A percentile compares a stretch with the other conserved stretches of the same genome.
Evolutionary conservation across 2,797 vertebrate species (phyloP).

Genomic region (Epinephelus malabaricus): DNA sequence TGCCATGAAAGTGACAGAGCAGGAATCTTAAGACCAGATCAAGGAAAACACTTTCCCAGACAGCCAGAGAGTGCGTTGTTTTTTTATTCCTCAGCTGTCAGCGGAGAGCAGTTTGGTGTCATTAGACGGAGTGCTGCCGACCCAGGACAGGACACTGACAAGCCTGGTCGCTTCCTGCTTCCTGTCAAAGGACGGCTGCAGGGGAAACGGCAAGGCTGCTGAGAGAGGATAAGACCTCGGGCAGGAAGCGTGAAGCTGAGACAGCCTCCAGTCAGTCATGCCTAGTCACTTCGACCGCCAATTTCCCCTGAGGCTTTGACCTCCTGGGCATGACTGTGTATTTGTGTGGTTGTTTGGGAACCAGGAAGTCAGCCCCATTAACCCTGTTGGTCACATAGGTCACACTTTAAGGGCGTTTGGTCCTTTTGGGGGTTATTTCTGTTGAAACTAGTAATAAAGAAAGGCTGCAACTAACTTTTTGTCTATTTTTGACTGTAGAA

Average conservation of each 20-base stretch:
- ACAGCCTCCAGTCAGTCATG: slow-evolving; percentile 69
- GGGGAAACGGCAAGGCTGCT: slow-evolving; percentile 77
- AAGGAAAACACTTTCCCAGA: slow-evolving; percentile 23
- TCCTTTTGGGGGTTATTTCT: neutral
- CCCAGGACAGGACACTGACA: slow-evolving; percentile 70
- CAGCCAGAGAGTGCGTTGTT: slow-evolving; percentile 41
- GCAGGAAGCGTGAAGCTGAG: slow-evolving; percentile 79
- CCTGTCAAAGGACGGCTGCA: slow-evolving; percentile 78
- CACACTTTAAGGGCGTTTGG: neutral
- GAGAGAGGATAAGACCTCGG: slow-evolving; percentile 76
- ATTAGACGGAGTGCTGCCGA: slow-evolving; percentile 63
- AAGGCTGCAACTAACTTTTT: neutral
- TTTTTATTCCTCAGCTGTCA: slow-evolving; percentile 65
- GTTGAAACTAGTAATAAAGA: slow-evolving; percentile 1
- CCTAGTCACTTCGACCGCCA: slow-evolving; percentile 53
- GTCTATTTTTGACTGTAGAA: neutral
- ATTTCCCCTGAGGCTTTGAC: slow-evolving; percentile 54
- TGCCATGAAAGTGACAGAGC: slow-evolving; percentile 39
- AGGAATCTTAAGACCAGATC: slow-evolving; percentile 14
- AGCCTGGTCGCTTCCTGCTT: slow-evolving; percentile 80
- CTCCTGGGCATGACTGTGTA: slow-evolving; percentile 49
- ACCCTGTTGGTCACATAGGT: slow-evolving; percentile 36
- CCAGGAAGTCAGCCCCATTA: slow-evolving; percentile 54
- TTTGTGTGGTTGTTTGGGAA: slow-evolving; percentile 49
- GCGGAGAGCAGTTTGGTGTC: slow-evolving; percentile 69